phyloP scores from a whole-genome alignment of 2,888 invertebrate genomes.

The Spodoptera littoralis region DNA sequence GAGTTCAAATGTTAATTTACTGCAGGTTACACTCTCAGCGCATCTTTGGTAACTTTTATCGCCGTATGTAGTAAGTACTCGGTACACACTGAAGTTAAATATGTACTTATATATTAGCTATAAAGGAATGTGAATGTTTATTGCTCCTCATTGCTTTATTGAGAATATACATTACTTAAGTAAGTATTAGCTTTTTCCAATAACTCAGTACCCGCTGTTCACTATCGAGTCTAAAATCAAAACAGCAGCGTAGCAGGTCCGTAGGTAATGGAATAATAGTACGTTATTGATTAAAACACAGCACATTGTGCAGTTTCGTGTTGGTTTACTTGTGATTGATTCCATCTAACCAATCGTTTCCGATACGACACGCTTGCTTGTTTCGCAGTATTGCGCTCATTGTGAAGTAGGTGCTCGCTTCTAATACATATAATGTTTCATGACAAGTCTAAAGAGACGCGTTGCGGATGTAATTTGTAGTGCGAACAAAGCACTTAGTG shows the following conservation, averaged over 20 bases:
- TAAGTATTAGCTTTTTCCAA: background rate
- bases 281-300: slow-evolving; percentile 24
- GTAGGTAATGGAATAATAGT: slow-evolving; percentile 24
- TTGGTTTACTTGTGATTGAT: slow-evolving; percentile 48
- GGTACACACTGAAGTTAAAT: slow-evolving; percentile 30
- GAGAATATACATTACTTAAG: slow-evolving; percentile 6
- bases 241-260: background rate
- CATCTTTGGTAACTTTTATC: slow-evolving; percentile 44
- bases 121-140: slow-evolving; percentile 34
- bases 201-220: slow-evolving; percentile 10
- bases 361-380: slow-evolving; percentile 50
- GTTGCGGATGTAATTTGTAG: slow-evolving; percentile 32
- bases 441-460: slow-evolving; percentile 26
- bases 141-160: slow-evolving; percentile 26
- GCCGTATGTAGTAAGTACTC: slow-evolving; percentile 16
- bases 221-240: slow-evolving; percentile 8
- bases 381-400: slow-evolving; percentile 44
- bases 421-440: slow-evolving; percentile 44
- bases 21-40: slow-evolving; percentile 32
- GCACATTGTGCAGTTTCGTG: slow-evolving; percentile 21
- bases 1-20: slow-evolving; percentile 63
- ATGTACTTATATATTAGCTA: slow-evolving; percentile 9
- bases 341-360: slow-evolving; percentile 49
- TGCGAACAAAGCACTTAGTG: slow-evolving; percentile 47
- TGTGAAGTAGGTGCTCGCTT: slow-evolving; percentile 37